Evolutionary conservation across 2,888 invertebrate species (phyloP), one percentile per base, ranked within the genome.

Genomic region (Ceratothoa steindachneri): DNA sequence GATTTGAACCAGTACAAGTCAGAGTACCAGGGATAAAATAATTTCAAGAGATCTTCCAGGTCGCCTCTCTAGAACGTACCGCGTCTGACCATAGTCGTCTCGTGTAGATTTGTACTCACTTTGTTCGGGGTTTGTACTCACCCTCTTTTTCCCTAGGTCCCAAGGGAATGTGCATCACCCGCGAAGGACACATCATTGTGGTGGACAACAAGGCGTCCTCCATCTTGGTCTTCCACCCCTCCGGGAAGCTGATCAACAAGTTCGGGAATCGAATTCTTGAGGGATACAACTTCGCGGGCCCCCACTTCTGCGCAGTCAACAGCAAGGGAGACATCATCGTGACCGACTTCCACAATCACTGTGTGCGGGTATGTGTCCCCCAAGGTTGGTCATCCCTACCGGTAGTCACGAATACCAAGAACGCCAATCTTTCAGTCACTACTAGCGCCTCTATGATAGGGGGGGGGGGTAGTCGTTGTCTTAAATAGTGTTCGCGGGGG

Each of bases 331-430:
- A 86, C 78, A 85, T 87, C 72, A 83, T 86, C 51, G 84, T 87
- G 9, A 85, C 87, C 2, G 87, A 87, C 81, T 87, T 87, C 81
- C 87, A 87, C 82, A 86, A 87, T 81, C 87, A 87, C 81, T 85
- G 85, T 80, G 84, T 87, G 69, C 86, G 87, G 82, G 83, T 82
- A 67, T 74, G 76, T 66, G 22, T 83, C 1, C 4, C 2, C 5
- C 19, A 15, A 29, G 27, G 41, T 1, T 67, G 52, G 2, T 51
- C n/a, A n/a, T n/a, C n/a, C n/a, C n/a, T n/a, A n/a, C n/a, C n/a
- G n/a, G n/a, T n/a, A n/a, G 30, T 12, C 19, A 31, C 3, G 0
- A n/a, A n/a, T n/a, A n/a, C n/a, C n/a, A n/a, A n/a, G n/a, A n/a
- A n/a, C n/a, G n/a, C n/a, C n/a, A n/a, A n/a, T n/a, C n/a, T 51